Conservation (phyloP, 2,888 invertebrate species). For the Macrophya alboannulata region DNA sequence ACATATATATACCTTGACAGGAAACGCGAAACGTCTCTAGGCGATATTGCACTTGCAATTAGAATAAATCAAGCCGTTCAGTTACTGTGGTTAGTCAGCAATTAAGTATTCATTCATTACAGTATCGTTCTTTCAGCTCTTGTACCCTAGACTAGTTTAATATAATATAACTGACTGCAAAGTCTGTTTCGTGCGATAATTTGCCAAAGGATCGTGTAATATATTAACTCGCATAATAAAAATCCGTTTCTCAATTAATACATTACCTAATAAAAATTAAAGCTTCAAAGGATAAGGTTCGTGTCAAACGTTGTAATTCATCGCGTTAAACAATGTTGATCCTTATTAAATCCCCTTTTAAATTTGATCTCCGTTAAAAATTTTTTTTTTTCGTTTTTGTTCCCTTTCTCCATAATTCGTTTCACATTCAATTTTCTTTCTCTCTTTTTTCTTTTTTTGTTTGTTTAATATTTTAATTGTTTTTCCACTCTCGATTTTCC, state of each 20-base stretch:
- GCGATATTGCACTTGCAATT: conserved; percentile 8
- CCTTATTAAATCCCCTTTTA: not conserved
- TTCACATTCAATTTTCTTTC: not conserved
- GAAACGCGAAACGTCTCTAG: not conserved
- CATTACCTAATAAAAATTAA: not conserved
- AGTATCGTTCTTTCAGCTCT: not conserved
- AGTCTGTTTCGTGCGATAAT: not conserved
- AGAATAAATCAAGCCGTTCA: conserved; percentile 29
- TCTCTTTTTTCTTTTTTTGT: not conserved
- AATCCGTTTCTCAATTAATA: not conserved
- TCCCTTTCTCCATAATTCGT: no score
- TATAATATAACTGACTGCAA: not conserved
- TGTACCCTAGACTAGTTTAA: not conserved
- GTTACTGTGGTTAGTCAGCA: conserved; percentile 1
- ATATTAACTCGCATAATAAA: not conserved
- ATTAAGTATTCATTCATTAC: not conserved
- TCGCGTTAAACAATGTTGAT: not conserved
- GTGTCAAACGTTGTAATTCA: conserved; percentile 25
- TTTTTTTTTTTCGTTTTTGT: no score
- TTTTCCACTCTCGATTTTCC: not conserved
- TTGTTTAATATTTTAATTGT: not conserved
- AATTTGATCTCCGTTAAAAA: not conserved
- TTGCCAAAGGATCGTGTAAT: not conserved
- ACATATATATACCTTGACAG: not conserved
- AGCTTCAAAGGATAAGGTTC: not conserved